Conservation (phyloP, 1,140 invertebrate species). For the Eueides isabella region DNA sequence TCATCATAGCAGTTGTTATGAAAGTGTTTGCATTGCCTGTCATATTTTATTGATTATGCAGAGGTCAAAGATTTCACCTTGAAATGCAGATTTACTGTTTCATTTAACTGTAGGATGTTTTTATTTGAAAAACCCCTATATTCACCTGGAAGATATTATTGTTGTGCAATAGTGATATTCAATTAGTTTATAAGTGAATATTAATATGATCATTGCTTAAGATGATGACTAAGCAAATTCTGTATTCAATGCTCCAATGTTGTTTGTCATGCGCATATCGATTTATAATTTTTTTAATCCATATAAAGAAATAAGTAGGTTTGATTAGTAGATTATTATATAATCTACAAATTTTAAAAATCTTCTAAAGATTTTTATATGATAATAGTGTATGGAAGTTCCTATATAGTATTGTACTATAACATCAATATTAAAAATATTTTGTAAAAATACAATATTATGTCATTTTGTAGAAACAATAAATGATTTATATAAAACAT, state of each 20-base stretch:
- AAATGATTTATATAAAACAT: not conserved
- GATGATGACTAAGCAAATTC: conserved; percentile 23
- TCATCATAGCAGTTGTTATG: conserved; percentile 15
- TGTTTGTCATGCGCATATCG: not conserved
- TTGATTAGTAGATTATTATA: not conserved
- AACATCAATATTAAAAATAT: not conserved
- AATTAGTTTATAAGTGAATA: conserved; percentile 7
- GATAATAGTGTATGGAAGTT: not conserved
- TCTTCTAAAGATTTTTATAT: not conserved
- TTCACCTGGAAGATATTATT: not conserved
- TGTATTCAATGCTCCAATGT: conserved; percentile 13
- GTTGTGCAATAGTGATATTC: conserved; percentile 5
- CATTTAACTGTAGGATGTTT: conserved; percentile 5
- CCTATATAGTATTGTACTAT: not conserved
- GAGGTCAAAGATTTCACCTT: conserved; percentile 59
- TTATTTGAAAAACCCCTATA: not conserved
- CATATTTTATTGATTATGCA: conserved; percentile 43
- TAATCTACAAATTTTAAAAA: conserved; percentile 2
- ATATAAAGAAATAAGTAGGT: not conserved
- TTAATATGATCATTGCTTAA: conserved; percentile 2
- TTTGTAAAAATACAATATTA: not conserved
- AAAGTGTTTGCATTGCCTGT: conserved; percentile 20
- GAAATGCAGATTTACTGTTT: conserved; percentile 41
- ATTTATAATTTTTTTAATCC: conserved; percentile 1
- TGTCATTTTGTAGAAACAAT: not conserved